Evolutionary conservation across 2,797 vertebrate genomes (phyloP).

Genomic region (Gorsachius magnificus): DNA sequence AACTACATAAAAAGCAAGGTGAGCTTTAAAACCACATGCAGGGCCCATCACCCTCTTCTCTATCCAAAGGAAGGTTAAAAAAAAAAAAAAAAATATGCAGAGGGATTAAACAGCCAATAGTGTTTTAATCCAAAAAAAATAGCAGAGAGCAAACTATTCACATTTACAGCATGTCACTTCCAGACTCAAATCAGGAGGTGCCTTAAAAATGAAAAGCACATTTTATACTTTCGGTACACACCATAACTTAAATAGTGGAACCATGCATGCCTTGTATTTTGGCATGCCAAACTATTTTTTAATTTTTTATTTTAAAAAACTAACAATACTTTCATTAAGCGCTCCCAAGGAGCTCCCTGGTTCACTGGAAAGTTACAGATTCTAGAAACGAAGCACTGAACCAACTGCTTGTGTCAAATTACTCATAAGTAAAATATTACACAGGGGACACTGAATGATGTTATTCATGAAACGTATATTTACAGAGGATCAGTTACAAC

Average conservation of each 20-base stretch:
- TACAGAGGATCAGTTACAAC: conserved; percentile 5
- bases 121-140: background rate
- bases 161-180: background rate
- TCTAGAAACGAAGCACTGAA: background rate
- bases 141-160: background rate
- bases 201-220: background rate
- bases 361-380: background rate
- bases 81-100: background rate
- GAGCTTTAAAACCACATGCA: background rate
- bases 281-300: background rate
- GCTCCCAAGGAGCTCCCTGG: background rate
- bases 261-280: background rate
- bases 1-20: background rate
- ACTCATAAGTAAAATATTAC: conserved; percentile 21
- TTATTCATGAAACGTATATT: background rate
- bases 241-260: background rate
- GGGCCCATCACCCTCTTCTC: background rate
- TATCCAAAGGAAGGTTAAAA: background rate
- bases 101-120: background rate
- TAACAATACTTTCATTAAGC: background rate
- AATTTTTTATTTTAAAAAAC: background rate
- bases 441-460: background rate
- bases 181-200: background rate
- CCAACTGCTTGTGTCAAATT: background rate
- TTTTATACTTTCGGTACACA: background rate